A percentile compares a stretch with the other conserved stretches of the same genome.
Evolutionary conservation across 2,888 invertebrate species (phyloP).

Genomic region (Agonopterix heracliana): DNA sequence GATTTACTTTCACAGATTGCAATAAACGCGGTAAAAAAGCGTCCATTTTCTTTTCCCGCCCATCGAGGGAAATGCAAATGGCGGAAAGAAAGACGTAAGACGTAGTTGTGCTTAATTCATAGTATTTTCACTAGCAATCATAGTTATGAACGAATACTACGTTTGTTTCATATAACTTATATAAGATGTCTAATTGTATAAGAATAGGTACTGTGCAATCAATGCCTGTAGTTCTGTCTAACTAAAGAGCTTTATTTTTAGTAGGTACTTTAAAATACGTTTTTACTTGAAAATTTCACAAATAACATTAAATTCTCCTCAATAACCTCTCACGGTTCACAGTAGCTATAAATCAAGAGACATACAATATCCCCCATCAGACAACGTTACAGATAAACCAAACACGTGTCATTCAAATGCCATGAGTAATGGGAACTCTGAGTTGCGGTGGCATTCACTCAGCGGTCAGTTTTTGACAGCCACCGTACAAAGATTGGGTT

Average conservation of each 20-base stretch:
- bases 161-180: too few species aligned
- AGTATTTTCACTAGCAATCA: too few species aligned
- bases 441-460: constrained; percentile 21
- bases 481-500: constrained; percentile 15
- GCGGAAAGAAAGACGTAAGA: constrained; percentile 15
- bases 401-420: constrained; percentile 15
- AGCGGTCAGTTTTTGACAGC: constrained; percentile 26
- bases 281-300: too few species aligned
- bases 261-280: too few species aligned
- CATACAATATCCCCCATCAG: not conserved
- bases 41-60: constrained; percentile 52
- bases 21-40: constrained; percentile 44
- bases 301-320: too few species aligned
- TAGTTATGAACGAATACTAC: too few species aligned
- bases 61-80: constrained; percentile 55
- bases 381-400: not conserved
- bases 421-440: constrained; percentile 21
- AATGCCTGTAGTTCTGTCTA: too few species aligned
- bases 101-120: too few species aligned
- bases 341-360: not conserved
- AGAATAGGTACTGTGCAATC: too few species aligned
- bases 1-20: constrained; percentile 48
- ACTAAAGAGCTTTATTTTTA: too few species aligned
- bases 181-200: too few species aligned
- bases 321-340: too few species aligned